Evolutionary conservation across 1,140 invertebrate genomes (phyloP), one percentile per base, ranked within the genome.

Genomic region (Papilio polyxenes): DNA sequence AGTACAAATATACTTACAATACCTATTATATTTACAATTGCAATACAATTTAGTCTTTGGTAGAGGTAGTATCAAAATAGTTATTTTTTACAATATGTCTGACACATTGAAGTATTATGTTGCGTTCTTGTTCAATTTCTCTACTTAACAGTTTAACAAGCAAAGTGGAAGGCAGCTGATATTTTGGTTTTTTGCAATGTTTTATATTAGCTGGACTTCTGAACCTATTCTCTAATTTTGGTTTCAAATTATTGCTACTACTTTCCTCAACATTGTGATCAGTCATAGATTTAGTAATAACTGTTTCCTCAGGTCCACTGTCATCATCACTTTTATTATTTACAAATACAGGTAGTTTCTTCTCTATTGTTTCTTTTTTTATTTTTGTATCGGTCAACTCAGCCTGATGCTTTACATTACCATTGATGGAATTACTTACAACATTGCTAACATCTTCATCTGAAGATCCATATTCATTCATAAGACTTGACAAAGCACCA

Each of bases 71-170:
- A 56, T 91, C 85, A 92, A 97, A 97, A 91, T 96, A 98, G 89
- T 97, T 96, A 87, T 96, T 97, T 84, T 96, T 95, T 51, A 96
- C 95, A 79, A 97, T 96, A 95, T 96, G 96, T 83, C 96, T 96
- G 13, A 97, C 95, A 93, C 97, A 97, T 87, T 97, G 97, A 80
- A 97, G 94, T 75, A 97, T 95, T 37, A 96, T 92, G 92, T 97
- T 98, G 83, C 97, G 92, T 93, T 98, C 97, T 85, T 97, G 96
- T 72, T 93, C 88, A 81, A 97, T 96, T 91, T 97, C 96, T 75
- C 93, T 93, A 77, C 92, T 93, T 37, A 97, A 90, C 48, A 96
- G 85, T 89, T 96, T 96, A 85, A 96, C 95, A 75, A 96, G 82
- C 85, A 96, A 83, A 85, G 95, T 91, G 81, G 94, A 87, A 83